These are phyloP conservation scores for Percopsis omiscomaycus DNA, from an alignment of 2,797 vertebrate genomes.

Conservation along the genomic window DNA sequence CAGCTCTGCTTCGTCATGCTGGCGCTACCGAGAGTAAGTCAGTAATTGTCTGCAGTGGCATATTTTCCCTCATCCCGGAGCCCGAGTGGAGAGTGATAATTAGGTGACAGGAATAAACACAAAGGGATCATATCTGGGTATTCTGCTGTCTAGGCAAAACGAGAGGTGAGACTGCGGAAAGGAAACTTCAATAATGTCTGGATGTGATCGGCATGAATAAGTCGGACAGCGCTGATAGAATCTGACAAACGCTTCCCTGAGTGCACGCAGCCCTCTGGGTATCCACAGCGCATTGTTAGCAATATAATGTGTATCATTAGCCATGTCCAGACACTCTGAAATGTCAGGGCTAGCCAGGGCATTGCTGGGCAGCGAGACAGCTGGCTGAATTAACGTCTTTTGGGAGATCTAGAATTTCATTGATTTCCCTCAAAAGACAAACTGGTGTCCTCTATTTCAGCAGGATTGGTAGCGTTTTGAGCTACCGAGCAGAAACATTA, in stretches of 20 bases:
- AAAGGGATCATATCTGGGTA: constrained; percentile 32
- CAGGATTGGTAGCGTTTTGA: too few relatives aligned
- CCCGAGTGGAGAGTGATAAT: constrained; percentile 39
- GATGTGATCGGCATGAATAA: constrained; percentile 37
- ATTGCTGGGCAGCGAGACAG: neutral
- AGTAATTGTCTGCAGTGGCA: constrained; percentile 33
- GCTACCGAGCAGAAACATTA: neutral
- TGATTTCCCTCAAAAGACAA: neutral
- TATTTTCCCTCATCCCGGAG: constrained; percentile 29
- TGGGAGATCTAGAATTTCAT: neutral
- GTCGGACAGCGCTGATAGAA: constrained; percentile 32
- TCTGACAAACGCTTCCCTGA: constrained; percentile 28
- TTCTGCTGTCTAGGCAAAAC: constrained; percentile 26
- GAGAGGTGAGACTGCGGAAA: constrained; percentile 21
- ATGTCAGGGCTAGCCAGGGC: neutral
- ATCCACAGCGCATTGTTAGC: too few relatives aligned
- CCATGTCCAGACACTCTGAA: constrained; percentile 11
- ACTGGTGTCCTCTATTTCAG: too few relatives aligned
- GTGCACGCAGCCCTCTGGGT: constrained; percentile 3
- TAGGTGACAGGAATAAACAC: constrained; percentile 41
- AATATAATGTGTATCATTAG: constrained; percentile 29
- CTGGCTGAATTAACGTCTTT: neutral
- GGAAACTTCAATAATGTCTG: constrained; percentile 34
- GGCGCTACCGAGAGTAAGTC: neutral
- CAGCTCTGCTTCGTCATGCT: neutral